Evolutionary conservation across 1,140 invertebrate genomes (phyloP).

Genomic region (Drosophila ficusphila): DNA sequence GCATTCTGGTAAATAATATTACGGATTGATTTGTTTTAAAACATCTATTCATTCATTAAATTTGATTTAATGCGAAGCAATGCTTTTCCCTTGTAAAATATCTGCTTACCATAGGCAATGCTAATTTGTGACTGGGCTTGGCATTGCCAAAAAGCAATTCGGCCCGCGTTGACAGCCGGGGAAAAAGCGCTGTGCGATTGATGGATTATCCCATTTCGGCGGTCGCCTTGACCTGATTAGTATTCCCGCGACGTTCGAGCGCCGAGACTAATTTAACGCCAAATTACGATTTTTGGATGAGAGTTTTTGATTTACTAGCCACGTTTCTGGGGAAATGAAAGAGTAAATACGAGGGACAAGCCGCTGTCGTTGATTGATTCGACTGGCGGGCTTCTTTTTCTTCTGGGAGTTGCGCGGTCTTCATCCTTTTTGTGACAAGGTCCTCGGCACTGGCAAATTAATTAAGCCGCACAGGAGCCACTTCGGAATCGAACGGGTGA

Average conservation of each 20-base stretch:
- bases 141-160: background rate
- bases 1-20: no score
- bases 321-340: background rate
- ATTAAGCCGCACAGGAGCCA: slow-evolving; percentile 57
- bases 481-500: slow-evolving; percentile 23
- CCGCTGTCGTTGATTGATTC: slow-evolving; percentile 64
- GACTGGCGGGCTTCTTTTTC: no score
- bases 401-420: background rate
- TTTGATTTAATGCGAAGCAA: no score
- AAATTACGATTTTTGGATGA: slow-evolving; percentile 48
- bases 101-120: background rate
- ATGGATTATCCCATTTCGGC: slow-evolving; percentile 39
- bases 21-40: no score
- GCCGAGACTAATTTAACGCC: slow-evolving; percentile 62
- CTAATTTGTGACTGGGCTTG: background rate
- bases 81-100: background rate
- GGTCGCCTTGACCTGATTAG: slow-evolving; percentile 11
- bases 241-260: slow-evolving; percentile 7
- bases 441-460: slow-evolving; percentile 54
- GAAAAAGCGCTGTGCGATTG: slow-evolving; percentile 30
- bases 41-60: background rate
- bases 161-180: slow-evolving; percentile 13
- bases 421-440: slow-evolving; percentile 32
- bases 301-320: slow-evolving; percentile 52
- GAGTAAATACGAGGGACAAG: background rate